Evolutionary conservation across 2,113 vertebrate genomes (phyloP).

Genomic region (Mystacornis crossleyi): DNA sequence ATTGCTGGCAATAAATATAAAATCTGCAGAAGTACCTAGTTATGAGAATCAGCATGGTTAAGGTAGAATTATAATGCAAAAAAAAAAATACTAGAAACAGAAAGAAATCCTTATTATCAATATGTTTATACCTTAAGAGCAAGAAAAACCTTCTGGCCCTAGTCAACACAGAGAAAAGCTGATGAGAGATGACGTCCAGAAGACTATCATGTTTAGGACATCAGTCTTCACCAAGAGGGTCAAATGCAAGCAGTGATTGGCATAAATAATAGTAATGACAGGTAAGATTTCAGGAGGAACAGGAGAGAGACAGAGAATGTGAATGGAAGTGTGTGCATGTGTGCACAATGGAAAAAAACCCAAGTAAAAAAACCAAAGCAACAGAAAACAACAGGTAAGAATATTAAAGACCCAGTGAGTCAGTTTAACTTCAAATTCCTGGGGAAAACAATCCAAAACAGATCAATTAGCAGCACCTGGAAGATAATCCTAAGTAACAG

Average conservation of each 20-base stretch:
- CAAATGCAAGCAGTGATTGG: neutral
- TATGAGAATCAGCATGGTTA: neutral
- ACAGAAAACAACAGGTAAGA: neutral
- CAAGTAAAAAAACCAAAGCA: neutral
- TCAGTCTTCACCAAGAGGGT: neutral
- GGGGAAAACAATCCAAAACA: neutral
- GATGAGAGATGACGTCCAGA: neutral
- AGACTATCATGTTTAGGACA: neutral
- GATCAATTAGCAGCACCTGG: neutral
- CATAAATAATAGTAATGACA: neutral
- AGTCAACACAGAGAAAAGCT: neutral
- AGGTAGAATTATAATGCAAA: neutral
- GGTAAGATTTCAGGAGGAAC: neutral
- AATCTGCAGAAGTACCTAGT: neutral
- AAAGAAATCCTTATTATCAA: neutral
- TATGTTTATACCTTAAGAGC: neutral
- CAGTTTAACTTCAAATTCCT: neutral
- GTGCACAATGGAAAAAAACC: neutral
- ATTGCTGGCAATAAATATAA: neutral
- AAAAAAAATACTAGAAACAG: neutral
- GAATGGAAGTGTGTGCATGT: fast-evolving
- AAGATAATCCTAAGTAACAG: neutral
- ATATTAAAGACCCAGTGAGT: neutral
- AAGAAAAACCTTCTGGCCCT: neutral
- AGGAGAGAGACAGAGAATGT: neutral